phyloP scores from a whole-genome alignment of 2,113 vertebrate genomes.

The Pandion haliaetus region DNA sequence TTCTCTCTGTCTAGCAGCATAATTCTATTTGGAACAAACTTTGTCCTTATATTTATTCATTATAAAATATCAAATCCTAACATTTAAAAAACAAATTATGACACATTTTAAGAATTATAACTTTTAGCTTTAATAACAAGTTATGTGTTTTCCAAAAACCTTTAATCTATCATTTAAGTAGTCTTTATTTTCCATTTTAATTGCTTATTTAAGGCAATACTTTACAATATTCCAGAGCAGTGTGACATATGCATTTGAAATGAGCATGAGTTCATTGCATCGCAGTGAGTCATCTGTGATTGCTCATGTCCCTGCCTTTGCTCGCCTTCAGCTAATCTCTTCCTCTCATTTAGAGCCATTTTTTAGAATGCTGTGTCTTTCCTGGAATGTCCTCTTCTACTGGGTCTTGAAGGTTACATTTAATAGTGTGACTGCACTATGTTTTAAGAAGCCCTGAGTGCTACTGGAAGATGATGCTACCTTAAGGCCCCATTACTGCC shows the following conservation, averaged over 20 bases:
- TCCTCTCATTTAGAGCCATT: background rate
- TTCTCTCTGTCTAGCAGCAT: background rate
- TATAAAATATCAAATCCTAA: background rate
- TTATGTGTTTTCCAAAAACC: background rate
- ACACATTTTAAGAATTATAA: background rate
- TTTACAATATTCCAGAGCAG: background rate
- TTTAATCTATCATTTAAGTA: background rate
- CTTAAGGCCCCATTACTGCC: rapidly evolving
- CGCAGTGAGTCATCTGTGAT: background rate
- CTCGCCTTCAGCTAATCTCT: background rate
- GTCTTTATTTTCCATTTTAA: background rate
- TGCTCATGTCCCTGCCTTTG: background rate
- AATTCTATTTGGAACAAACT: background rate
- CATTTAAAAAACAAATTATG: background rate
- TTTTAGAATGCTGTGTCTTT: background rate
- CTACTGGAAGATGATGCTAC: background rate
- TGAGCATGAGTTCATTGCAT: background rate
- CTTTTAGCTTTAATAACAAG: background rate
- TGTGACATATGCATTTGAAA: background rate
- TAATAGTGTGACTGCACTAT: background rate
- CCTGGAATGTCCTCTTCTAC: background rate
- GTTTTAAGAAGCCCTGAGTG: background rate
- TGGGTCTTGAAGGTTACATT: background rate
- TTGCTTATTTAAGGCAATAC: background rate
- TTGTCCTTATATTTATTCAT: background rate